Evolutionary conservation across 2,113 vertebrate genomes (phyloP).

Genomic region (Speoplatyrhinus poulsoni): DNA sequence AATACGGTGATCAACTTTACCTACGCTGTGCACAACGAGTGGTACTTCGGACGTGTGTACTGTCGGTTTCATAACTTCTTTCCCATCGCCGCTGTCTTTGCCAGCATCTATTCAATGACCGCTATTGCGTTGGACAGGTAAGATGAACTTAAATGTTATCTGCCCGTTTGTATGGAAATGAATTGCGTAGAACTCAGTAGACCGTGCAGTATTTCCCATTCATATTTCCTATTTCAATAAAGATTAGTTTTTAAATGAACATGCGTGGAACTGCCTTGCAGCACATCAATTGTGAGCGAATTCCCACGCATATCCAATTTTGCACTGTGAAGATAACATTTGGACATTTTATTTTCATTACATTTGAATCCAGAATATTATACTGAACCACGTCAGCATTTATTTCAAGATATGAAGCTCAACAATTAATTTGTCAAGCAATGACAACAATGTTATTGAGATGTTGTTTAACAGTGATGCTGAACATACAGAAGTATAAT

Average conservation of each 20-base stretch:
- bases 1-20: slow-evolving; percentile 97
- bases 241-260: too few relatives aligned
- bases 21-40: slow-evolving; percentile 92
- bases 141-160: slow-evolving; percentile 30
- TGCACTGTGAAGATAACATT: too few relatives aligned
- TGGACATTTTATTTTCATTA: too few relatives aligned
- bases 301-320: too few relatives aligned
- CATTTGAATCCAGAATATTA: too few relatives aligned
- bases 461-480: background rate
- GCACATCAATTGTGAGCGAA: too few relatives aligned
- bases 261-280: too few relatives aligned
- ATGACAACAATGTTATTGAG: slow-evolving; percentile 1
- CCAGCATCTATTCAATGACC: slow-evolving; percentile 98
- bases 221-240: too few relatives aligned
- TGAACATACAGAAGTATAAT: slow-evolving; percentile 9
- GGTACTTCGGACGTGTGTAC: slow-evolving; percentile 93
- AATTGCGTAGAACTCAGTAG: background rate
- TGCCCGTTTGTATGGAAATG: background rate
- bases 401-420: background rate
- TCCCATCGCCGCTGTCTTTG: slow-evolving; percentile 92
- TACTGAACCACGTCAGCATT: too few relatives aligned
- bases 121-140: slow-evolving; percentile 96
- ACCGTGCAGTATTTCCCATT: too few relatives aligned
- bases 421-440: background rate
- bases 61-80: slow-evolving; percentile 99